phyloP scores from a whole-genome alignment of 2,888 invertebrate genomes.

The Harpagoxenus sublaevis region DNA sequence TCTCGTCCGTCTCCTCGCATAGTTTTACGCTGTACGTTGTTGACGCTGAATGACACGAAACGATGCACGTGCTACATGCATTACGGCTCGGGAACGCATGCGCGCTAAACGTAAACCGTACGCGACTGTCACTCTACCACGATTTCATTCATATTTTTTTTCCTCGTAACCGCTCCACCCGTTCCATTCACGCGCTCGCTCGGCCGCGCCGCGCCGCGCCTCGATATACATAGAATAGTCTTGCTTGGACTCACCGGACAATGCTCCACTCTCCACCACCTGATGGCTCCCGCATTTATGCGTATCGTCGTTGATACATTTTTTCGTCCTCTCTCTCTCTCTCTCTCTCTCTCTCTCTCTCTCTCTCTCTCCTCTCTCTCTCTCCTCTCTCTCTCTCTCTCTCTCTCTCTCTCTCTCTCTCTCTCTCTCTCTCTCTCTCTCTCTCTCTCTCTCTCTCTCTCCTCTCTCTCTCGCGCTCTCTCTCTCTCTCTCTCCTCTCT shows the following conservation, averaged over 20 bases:
- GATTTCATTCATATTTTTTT: constrained; percentile 80
- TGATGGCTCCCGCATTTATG: constrained; percentile 3
- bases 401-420: too few species aligned
- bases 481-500: too few species aligned
- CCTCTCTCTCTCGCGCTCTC: not conserved
- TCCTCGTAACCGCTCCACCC: constrained; percentile 71
- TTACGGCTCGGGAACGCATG: constrained; percentile 68
- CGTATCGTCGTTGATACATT: not conserved
- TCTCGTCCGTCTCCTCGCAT: constrained; percentile 44
- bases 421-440: too few species aligned
- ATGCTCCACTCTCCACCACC: constrained; percentile 2
- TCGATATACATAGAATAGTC: too few species aligned
- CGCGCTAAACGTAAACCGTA: constrained; percentile 70
- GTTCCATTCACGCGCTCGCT: constrained; percentile 69
- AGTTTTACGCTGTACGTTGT: constrained; percentile 51
- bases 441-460: too few species aligned
- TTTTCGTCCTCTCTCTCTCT: not conserved
- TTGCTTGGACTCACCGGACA: constrained; percentile 43
- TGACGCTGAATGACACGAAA: constrained; percentile 73
- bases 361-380: too few species aligned
- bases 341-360: too few species aligned
- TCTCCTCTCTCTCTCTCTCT: too few species aligned
- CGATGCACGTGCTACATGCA: constrained; percentile 68
- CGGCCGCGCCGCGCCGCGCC: constrained; percentile 5
- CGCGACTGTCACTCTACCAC: constrained; percentile 76